A percentile compares a stretch with the other conserved stretches of the same genome.
Evolutionary conservation across 1,140 invertebrate genomes (phyloP).

Genomic region (Lineus longissimus): DNA sequence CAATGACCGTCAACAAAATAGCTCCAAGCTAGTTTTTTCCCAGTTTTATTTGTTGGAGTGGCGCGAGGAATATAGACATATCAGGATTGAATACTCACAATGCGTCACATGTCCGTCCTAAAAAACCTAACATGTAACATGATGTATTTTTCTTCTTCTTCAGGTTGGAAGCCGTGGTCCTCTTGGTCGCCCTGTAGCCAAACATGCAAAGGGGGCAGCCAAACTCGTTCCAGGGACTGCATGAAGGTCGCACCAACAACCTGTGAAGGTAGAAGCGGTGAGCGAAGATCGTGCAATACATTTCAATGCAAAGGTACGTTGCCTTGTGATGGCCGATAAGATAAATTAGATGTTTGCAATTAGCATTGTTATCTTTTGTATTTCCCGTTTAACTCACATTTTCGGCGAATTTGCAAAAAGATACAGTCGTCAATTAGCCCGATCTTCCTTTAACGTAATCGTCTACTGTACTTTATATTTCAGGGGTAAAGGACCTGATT

Average conservation of each 20-base stretch:
- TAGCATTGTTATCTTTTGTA: not conserved
- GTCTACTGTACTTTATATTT: not conserved
- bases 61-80: no score
- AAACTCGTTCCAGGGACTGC: not conserved
- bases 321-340: not conserved
- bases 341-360: not conserved
- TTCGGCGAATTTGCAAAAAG: not conserved
- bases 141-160: no score
- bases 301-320: conserved; percentile 2
- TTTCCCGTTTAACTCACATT: not conserved
- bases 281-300: not conserved
- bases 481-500: not conserved
- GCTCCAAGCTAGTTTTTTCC: no score
- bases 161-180: not conserved
- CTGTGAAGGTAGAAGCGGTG: not conserved
- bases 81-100: no score
- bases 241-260: not conserved
- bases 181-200: not conserved
- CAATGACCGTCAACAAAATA: no score
- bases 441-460: not conserved
- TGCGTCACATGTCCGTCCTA: no score
- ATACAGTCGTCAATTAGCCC: not conserved
- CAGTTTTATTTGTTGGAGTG: no score
- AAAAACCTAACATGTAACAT: no score
- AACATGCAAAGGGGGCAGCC: not conserved